A percentile compares a stretch with the other conserved stretches of the same genome.
These are phyloP conservation scores for Bicyclus anynana DNA, from an alignment of 1,140 invertebrate genomes.

Conservation along the genomic window DNA sequence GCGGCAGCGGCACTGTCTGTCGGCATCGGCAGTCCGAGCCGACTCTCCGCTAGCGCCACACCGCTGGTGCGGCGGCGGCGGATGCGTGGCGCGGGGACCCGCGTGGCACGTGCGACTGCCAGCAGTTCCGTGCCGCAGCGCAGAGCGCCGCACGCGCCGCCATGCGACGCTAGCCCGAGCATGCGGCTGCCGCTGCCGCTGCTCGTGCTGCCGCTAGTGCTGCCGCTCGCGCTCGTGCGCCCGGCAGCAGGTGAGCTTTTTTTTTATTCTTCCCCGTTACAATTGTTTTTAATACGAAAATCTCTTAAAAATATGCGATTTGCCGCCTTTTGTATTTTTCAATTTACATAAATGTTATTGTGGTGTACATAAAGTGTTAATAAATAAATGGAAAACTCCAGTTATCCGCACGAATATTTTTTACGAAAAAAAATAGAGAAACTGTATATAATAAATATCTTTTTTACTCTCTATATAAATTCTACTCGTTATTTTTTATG, in stretches of 20 bases:
- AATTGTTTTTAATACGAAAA: slow-evolving; percentile 2
- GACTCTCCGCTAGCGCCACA: slow-evolving; percentile 50
- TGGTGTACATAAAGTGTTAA: too few species aligned
- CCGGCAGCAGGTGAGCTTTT: slow-evolving; percentile 59
- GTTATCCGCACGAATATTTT: too few species aligned
- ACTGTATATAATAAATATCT: too few species aligned
- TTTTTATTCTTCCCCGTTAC: slow-evolving; percentile 1
- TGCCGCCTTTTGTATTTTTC: too few species aligned
- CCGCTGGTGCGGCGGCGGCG: slow-evolving; percentile 41
- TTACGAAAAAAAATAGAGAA: too few species aligned
- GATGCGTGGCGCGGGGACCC: slow-evolving; percentile 39
- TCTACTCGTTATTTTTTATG: too few species aligned
- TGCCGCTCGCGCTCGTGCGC: slow-evolving; percentile 67
- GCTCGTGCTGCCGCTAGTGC: slow-evolving; percentile 64
- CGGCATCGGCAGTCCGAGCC: slow-evolving; percentile 64
- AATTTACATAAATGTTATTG: too few species aligned
- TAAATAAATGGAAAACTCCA: not conserved
- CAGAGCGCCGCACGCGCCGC: slow-evolving; percentile 61
- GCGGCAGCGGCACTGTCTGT: slow-evolving; percentile 11
- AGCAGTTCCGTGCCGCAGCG: slow-evolving; percentile 49
- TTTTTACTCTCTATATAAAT: too few species aligned
- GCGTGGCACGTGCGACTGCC: slow-evolving; percentile 22
- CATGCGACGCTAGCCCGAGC: slow-evolving; percentile 58
- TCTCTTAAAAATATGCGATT: too few species aligned
- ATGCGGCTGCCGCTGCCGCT: slow-evolving; percentile 70